Conservation (phyloP, 1,140 invertebrate genomes). For the Nymphalis io region DNA sequence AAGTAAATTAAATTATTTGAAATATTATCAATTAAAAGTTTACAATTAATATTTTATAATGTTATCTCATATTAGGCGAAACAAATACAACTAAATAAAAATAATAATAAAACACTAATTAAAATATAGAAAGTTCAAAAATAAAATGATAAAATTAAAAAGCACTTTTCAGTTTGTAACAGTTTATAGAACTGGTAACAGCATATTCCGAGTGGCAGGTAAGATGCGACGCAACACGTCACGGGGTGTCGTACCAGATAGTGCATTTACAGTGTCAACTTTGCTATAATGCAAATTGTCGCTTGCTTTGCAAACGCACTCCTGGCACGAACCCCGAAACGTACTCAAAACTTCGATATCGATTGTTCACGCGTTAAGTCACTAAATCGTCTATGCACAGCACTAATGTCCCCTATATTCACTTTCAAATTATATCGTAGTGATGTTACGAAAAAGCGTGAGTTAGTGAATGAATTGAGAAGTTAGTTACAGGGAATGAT, state of each 20-base stretch:
- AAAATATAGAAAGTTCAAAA: slow-evolving; percentile 31
- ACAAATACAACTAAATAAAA: slow-evolving; percentile 32
- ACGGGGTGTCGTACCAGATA: slow-evolving; percentile 98
- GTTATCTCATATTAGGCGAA: slow-evolving; percentile 27
- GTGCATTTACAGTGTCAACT: slow-evolving; percentile 98
- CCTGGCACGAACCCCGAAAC: slow-evolving; percentile 95
- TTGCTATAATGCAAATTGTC: slow-evolving; percentile 78
- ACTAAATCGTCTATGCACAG: slow-evolving; percentile 69
- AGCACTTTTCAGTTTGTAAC: slow-evolving; percentile 55
- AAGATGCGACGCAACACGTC: slow-evolving; percentile 76
- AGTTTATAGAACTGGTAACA: slow-evolving; percentile 43
- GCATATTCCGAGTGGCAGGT: slow-evolving; percentile 51
- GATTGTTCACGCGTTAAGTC: slow-evolving; percentile 57
- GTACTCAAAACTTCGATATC: slow-evolving; percentile 67
- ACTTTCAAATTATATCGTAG: neutral
- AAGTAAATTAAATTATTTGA: neutral
- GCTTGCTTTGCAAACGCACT: slow-evolving; percentile 94
- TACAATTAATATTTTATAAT: neutral
- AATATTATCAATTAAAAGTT: neutral
- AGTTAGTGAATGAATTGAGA: slow-evolving; percentile 19
- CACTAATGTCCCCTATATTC: slow-evolving; percentile 38
- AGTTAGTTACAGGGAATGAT: slow-evolving; percentile 15
- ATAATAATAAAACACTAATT: slow-evolving; percentile 27
- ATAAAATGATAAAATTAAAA: slow-evolving; percentile 39
- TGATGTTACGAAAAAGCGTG: neutral